phyloP scores from a whole-genome alignment of 2,797 vertebrate species.

The Dryobates pubescens region DNA sequence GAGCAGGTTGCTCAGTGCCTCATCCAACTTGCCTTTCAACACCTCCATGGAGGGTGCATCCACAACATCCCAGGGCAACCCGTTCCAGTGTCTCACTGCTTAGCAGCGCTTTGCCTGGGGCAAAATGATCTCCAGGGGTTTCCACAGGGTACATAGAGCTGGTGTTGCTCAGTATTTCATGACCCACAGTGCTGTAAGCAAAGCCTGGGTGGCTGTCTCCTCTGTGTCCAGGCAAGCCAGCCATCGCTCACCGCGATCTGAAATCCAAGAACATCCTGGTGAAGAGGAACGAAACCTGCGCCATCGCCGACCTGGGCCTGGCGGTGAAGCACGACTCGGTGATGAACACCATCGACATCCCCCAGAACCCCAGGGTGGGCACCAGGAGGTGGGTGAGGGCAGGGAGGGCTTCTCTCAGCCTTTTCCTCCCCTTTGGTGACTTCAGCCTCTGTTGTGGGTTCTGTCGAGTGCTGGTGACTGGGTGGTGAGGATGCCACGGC shows the following conservation, averaged over 20 bases:
- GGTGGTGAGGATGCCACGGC: too few species aligned
- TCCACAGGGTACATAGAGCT: not conserved
- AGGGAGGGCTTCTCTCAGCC: not conserved
- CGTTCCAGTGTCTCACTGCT: not conserved
- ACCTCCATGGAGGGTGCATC: too few species aligned
- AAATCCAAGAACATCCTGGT: constrained; percentile 98
- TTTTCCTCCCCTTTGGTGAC: accelerated
- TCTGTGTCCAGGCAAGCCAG: constrained; percentile 88
- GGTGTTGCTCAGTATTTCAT: accelerated
- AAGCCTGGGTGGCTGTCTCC: accelerated
- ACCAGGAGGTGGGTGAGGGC: constrained; percentile 86
- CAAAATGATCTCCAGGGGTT: accelerated
- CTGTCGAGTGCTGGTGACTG: accelerated
- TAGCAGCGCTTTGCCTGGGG: not conserved
- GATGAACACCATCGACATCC: constrained; percentile 91
- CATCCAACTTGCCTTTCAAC: too few species aligned
- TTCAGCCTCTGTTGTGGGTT: accelerated
- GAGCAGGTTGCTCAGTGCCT: too few species aligned
- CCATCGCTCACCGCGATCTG: constrained; percentile 95
- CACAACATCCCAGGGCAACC: too few species aligned
- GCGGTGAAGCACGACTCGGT: constrained; percentile 93
- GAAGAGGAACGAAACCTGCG: constrained; percentile 92
- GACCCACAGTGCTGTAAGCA: accelerated
- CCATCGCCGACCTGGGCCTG: constrained; percentile 94
- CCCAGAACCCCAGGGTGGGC: constrained; percentile 92